A percentile compares a stretch with the other conserved stretches of the same genome.
phyloP scores from a whole-genome alignment of 2,113 vertebrate species.

The Ranitomeya variabilis region DNA sequence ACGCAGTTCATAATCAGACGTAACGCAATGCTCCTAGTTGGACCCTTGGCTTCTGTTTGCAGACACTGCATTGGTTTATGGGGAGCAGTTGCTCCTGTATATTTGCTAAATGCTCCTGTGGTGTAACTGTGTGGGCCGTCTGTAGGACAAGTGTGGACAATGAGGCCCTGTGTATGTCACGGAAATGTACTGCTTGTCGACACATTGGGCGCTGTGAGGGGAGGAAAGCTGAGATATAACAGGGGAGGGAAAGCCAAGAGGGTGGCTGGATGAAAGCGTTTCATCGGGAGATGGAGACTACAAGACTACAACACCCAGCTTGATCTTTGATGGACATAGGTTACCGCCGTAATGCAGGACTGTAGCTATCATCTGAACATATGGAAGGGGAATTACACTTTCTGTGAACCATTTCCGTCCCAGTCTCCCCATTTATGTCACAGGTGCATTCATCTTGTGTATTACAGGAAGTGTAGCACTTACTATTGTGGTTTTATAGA shows the following conservation, averaged over 20 bases:
- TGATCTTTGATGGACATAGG: background rate
- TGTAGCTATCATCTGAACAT: background rate
- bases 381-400: background rate
- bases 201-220: slow-evolving; percentile 24
- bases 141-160: slow-evolving; percentile 32
- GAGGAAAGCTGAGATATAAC: slow-evolving; percentile 13
- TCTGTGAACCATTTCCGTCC: background rate
- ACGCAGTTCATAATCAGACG: background rate
- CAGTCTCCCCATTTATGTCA: background rate
- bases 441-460: background rate
- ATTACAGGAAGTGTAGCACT: background rate
- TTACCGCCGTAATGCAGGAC: background rate
- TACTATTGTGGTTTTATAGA: too few species aligned
- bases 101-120: background rate
- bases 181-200: slow-evolving; percentile 37
- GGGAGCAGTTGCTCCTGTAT: background rate
- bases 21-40: background rate
- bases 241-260: background rate
- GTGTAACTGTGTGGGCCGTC: slow-evolving; percentile 30
- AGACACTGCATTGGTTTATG: background rate
- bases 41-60: background rate
- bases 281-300: background rate
- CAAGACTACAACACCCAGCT: background rate
- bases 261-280: background rate
- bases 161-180: slow-evolving; percentile 45